These are phyloP conservation scores for Rapana venosa DNA, from an alignment of 2,888 invertebrate species.

Conservation along the genomic window DNA sequence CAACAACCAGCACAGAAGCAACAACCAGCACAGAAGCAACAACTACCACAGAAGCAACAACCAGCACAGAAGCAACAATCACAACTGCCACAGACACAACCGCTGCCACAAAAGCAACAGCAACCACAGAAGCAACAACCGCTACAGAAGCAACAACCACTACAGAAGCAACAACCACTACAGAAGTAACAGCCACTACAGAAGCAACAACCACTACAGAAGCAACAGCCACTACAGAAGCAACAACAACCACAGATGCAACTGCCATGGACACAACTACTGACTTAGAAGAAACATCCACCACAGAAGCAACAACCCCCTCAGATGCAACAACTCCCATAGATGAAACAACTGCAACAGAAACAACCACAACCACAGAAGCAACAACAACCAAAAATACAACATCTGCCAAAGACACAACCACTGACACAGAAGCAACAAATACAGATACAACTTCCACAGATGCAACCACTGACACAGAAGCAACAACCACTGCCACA, in stretches of 20 bases:
- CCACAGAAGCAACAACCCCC: neutral
- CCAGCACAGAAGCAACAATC: neutral
- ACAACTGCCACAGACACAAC: neutral
- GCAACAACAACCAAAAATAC: neutral
- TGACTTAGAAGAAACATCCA: neutral
- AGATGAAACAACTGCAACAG: neutral
- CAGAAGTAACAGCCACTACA: neutral
- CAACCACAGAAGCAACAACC: neutral
- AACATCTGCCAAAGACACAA: neutral
- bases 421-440: neutral
- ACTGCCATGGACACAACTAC: neutral
- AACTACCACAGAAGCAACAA: neutral
- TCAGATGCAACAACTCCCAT: neutral
- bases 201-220: neutral
- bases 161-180: neutral
- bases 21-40: neutral
- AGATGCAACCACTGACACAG: neutral
- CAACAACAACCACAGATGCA: neutral
- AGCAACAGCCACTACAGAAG: neutral
- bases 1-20: neutral
- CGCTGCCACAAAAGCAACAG: neutral
- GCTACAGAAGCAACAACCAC: neutral
- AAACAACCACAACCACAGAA: neutral
- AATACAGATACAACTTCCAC: neutral
- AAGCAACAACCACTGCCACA: neutral